phyloP scores from a whole-genome alignment of 2,888 invertebrate species.

The Drosophila yooni region DNA sequence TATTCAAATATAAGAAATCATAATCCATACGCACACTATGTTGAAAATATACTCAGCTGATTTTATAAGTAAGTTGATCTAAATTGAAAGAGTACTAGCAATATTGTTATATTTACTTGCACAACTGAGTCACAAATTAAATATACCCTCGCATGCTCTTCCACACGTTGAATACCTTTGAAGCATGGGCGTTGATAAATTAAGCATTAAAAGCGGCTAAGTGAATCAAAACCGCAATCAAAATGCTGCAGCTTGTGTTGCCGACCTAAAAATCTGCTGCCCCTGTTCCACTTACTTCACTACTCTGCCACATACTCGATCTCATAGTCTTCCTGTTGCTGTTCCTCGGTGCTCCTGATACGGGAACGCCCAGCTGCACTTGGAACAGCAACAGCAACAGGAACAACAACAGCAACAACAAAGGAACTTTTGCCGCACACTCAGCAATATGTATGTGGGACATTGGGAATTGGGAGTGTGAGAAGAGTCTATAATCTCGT shows the following conservation, averaged over 20 bases:
- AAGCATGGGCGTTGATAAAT: slow-evolving; percentile 37
- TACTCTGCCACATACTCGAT: background rate
- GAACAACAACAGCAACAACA: slow-evolving; percentile 28
- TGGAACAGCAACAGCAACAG: slow-evolving; percentile 16
- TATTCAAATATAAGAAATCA: background rate
- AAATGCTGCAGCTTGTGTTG: slow-evolving; percentile 27
- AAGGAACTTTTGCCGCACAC: slow-evolving; percentile 51
- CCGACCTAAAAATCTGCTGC: slow-evolving; percentile 27
- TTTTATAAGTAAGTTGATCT: background rate
- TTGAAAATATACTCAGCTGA: background rate
- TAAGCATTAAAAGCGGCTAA: slow-evolving; percentile 40
- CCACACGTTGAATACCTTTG: background rate
- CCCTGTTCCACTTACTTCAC: slow-evolving; percentile 4
- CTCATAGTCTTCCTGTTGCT: slow-evolving; percentile 28
- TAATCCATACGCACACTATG: background rate
- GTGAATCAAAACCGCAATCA: slow-evolving; percentile 54
- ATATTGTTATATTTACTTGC: background rate
- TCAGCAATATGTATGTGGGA: slow-evolving; percentile 17
- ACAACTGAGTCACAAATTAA: background rate
- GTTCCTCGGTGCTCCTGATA: slow-evolving; percentile 51
- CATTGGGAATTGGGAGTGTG: slow-evolving; percentile 39
- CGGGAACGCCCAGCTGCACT: slow-evolving; percentile 71
- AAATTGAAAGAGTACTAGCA: background rate
- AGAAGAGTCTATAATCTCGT: slow-evolving; percentile 74
- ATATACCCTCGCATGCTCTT: background rate